Evolutionary conservation across 1,140 invertebrate species (phyloP).

Genomic region (Agrypnia vestita): DNA sequence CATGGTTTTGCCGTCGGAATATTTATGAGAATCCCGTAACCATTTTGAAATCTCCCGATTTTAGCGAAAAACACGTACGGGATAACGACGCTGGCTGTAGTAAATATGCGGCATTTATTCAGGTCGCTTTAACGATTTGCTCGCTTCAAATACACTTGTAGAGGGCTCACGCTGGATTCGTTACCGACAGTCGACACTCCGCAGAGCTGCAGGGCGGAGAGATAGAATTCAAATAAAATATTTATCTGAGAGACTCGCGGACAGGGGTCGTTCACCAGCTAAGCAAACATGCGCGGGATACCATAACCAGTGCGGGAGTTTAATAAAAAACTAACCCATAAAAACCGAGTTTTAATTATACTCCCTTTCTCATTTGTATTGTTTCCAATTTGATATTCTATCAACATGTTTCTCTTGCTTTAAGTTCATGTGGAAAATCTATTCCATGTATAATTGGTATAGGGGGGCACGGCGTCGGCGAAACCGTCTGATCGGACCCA

Average conservation of each 20-base stretch:
- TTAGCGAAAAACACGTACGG: slow-evolving; percentile 13
- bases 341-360: too few species aligned
- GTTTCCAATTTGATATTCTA: too few species aligned
- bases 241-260: slow-evolving; percentile 28
- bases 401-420: too few species aligned
- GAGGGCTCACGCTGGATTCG: slow-evolving; percentile 51
- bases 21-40: neutral
- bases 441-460: too few species aligned
- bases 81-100: slow-evolving; percentile 2
- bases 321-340: too few species aligned
- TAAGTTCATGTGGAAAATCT: too few species aligned
- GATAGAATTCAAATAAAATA: slow-evolving; percentile 57
- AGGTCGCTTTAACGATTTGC: slow-evolving; percentile 12
- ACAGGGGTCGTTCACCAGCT: neutral
- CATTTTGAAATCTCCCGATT: slow-evolving; percentile 19
- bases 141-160: slow-evolving; percentile 1
- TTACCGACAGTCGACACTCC: slow-evolving; percentile 57
- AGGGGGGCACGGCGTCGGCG: too few species aligned
- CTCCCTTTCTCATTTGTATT: too few species aligned
- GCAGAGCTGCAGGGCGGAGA: slow-evolving; percentile 46
- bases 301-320: too few species aligned
- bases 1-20: neutral
- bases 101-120: slow-evolving; percentile 18
- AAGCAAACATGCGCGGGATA: too few species aligned
- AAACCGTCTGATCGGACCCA: too few species aligned